Base-by-base conservation (phyloP, 2,113 vertebrate species). In the Neodontobutis hainanensis region DNA sequence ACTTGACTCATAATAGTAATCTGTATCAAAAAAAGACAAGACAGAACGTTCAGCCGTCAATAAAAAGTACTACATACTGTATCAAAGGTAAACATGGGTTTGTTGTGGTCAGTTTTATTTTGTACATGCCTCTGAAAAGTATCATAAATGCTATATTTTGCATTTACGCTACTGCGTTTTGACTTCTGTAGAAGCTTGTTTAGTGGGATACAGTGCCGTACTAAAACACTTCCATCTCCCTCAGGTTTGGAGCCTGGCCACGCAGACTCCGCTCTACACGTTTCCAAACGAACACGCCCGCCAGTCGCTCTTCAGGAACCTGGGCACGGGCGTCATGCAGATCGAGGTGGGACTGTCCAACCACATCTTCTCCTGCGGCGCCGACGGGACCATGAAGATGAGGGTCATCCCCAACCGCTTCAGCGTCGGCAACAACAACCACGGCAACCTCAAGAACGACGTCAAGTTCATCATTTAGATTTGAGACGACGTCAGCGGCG, bases 331-430 rank as follows among this genome's bases (percentile, higher is more conserved):
- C 40, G 96, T 99, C 73, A 99, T 98, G 96, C 97, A 99, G 82
- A 93, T 99, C 51, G 97, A 99, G 82, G 94, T 93, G 69, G 96
- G 95, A 27, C 96, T 95, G 46, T 84, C 93, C 89, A 96, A 95
- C 87, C 95, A 99, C 85, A 89, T 99, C 80, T 98, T 99, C 84
- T 99, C 97, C 46, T 99, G 97, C 84, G 97, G 97, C 61, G 97
- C 97, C 14, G 97, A 99, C 84, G 97, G 97, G 62, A 99, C 97
- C 85, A 95, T 99, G 91, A 99, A 99, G 88, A 95, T 98, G 95
- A 93, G 97, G 73, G 76, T 96, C 74, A 92, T 99, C n/a, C 96
- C 96, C 0, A 95, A 98, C 89, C 92, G 92, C 62, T 96, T 94
- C 82, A 94, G 91, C 61, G 78, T 91, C 49, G 44, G 8, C 43